These are phyloP conservation scores for Amphipoea lucens DNA, from an alignment of 2,888 invertebrate genomes.

Conservation along the genomic window DNA sequence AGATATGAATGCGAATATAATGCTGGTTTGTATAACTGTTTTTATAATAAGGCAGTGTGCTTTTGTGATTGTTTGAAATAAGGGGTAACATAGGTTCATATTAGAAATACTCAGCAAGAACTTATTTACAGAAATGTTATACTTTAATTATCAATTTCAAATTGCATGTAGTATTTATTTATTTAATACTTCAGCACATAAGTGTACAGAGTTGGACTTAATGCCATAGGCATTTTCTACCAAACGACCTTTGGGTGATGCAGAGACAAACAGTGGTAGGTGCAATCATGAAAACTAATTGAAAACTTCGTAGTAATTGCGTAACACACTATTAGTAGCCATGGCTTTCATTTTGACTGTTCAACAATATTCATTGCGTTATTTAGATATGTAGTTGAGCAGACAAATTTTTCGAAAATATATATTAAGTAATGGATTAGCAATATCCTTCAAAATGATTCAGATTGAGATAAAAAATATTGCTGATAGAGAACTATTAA, in stretches of 20 bases:
- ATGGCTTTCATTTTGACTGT: no score
- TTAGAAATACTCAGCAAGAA: slow-evolving; percentile 4
- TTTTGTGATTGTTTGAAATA: slow-evolving; percentile 21
- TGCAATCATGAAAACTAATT: not conserved
- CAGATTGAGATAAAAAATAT: no score
- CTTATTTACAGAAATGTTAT: not conserved
- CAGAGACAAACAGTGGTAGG: not conserved
- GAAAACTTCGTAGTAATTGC: not conserved
- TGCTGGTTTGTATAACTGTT: slow-evolving; percentile 50
- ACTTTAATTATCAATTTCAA: not conserved
- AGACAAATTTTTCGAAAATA: no score
- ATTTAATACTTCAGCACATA: not conserved
- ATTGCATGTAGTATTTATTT: not conserved
- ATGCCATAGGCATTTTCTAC: not conserved
- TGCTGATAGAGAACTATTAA: not conserved
- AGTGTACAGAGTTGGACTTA: not conserved
- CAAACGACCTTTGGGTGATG: not conserved
- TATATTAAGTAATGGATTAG: no score
- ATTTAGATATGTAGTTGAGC: no score
- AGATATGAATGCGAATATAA: slow-evolving; percentile 66
- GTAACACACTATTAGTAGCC: no score
- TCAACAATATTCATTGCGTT: no score
- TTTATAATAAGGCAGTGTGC: slow-evolving; percentile 34
- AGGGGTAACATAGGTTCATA: not conserved
- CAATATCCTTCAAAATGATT: no score